phyloP scores from a whole-genome alignment of 1,140 invertebrate species.

The Protaetia brevitarsis region DNA sequence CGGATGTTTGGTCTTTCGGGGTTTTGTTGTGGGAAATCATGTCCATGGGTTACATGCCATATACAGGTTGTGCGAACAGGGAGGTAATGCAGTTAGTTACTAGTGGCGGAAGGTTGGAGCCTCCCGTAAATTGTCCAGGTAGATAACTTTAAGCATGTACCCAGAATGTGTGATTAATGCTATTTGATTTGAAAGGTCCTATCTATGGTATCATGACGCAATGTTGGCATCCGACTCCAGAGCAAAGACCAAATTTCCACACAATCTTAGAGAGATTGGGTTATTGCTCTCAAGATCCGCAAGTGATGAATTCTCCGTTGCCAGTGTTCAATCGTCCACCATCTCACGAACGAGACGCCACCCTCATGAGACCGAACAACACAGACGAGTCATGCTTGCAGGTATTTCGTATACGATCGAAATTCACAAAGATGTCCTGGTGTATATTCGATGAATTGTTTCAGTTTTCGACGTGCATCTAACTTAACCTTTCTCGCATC shows the following conservation, averaged over 20 bases:
- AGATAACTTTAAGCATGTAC: background rate
- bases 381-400: slow-evolving; percentile 55
- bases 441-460: slow-evolving; percentile 8
- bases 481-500: background rate
- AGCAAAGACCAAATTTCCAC: slow-evolving; percentile 79
- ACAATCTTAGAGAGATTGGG: slow-evolving; percentile 80
- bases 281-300: slow-evolving; percentile 79
- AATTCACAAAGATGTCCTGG: background rate
- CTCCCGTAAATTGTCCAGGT: slow-evolving; percentile 73
- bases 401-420: slow-evolving; percentile 34
- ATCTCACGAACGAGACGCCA: slow-evolving; percentile 61
- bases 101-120: slow-evolving; percentile 81
- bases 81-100: slow-evolving; percentile 97
- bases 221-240: slow-evolving; percentile 87
- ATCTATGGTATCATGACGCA: slow-evolving; percentile 90
- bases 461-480: slow-evolving; percentile 8
- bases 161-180: background rate
- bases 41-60: slow-evolving; percentile 96
- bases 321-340: slow-evolving; percentile 61
- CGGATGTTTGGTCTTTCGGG: slow-evolving; percentile 98
- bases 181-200: slow-evolving; percentile 50
- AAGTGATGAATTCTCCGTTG: slow-evolving; percentile 66
- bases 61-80: slow-evolving; percentile 90
- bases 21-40: slow-evolving; percentile 95
- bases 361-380: slow-evolving; percentile 59